Percentiles rank a stretch among this genome's conserved stretches.
Conservation (phyloP, 2,797 vertebrate species). For the Nyctibius grandis region DNA sequence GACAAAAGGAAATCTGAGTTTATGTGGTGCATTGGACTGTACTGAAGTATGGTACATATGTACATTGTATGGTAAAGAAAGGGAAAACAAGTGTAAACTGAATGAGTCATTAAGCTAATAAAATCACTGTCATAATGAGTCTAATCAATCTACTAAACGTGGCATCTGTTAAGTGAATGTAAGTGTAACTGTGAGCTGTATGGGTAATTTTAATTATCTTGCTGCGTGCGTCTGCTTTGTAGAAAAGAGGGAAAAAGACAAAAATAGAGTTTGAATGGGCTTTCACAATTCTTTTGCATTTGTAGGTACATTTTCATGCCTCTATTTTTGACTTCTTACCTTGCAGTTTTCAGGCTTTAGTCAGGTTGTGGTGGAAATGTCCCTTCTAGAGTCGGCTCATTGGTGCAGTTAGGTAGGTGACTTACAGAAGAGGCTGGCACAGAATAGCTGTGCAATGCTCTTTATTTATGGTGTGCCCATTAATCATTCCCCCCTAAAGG, state of each 20-base stretch:
- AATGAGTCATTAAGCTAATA: slow-evolving; percentile 19
- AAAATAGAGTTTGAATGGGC: not conserved
- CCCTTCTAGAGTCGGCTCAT: not conserved
- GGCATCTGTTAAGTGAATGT: not conserved
- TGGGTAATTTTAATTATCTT: not conserved
- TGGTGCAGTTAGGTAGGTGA: not conserved
- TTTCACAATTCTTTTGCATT: not conserved
- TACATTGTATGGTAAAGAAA: not conserved
- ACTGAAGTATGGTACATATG: not conserved
- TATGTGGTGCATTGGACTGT: not conserved
- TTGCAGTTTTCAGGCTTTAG: not conserved
- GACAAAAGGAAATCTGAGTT: not conserved
- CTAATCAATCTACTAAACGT: not conserved
- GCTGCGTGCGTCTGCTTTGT: not conserved
- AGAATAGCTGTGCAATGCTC: not conserved
- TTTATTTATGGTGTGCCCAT: not conserved
- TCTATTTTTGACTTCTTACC: not conserved
- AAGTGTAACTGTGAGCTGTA: not conserved
- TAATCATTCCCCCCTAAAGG: not conserved
- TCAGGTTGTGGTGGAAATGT: not conserved
- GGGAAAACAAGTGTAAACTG: not conserved
- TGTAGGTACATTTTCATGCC: not conserved
- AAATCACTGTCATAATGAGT: slow-evolving; percentile 29
- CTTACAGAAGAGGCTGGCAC: not conserved
- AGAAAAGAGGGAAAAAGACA: not conserved